Evolutionary conservation across 1,140 invertebrate genomes (phyloP), one percentile per base, ranked within the genome.

Genomic region (Rhopalosiphum padi): DNA sequence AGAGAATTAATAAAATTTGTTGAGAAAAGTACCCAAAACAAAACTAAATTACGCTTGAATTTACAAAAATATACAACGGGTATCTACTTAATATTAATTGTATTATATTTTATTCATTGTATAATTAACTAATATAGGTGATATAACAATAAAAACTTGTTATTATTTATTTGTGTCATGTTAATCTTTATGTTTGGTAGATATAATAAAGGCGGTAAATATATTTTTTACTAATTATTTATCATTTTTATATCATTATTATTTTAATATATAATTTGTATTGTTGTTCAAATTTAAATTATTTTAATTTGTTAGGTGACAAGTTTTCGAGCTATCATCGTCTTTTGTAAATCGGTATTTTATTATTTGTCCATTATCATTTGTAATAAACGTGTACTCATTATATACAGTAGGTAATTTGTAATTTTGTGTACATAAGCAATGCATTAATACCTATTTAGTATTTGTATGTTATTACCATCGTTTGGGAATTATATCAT

Each of bases 381-480:
- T 37, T 55, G n/a, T 89, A 89, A 89, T 89, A 89, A 89, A 89
- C 48, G 6, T 89, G 48, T 89, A 89, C 35, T 89, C 87, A 89
- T 41, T 41, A 41, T 89, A 89, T 89, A 35, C 22, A 89, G 9
- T 55, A 22, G 37, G 23, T 55, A 22, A 25, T 55, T 89, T 55
- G 0, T 55, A 41, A 25, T 55, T 89, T 55, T 89, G 15, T 48
- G 21, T 35, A 22, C 46, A 35, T 35, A n/a, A 77, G 1, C n/a
- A 11, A 30, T 30, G 25, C n/a, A 68, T n/a, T n/a, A 68, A 68
- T n/a, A n/a, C 60, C 30, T 68, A 68, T 68, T 68, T 30, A 30
- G 25, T n/a, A 18, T 68, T 68, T n/a, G 18, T 21, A 35, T 77
- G 3, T 77, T n/a, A 18, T 77, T n/a, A 77, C 8, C 2, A 41